Base-by-base conservation (phyloP, 2,888 invertebrate genomes). In the Stegana nigrithorax region DNA sequence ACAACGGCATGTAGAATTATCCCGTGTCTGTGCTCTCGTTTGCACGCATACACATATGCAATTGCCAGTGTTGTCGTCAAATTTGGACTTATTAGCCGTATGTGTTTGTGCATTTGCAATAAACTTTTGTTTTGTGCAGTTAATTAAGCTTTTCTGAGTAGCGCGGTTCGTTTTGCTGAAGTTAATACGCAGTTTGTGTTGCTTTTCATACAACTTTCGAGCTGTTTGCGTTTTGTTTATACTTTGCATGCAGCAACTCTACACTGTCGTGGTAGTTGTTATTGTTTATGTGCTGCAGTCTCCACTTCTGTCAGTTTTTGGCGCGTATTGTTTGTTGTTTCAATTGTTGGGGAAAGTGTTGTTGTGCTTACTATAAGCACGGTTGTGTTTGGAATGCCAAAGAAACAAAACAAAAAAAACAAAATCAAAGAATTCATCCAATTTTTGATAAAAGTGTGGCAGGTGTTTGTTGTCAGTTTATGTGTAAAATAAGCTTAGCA, bases 111-210 rank as follows among this genome's bases (percentile, higher is more conserved):
- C n/a, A n/a, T n/a, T 55, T 39, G 56, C 17, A 62, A 57, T 42
- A 65, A 51, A 66, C 70, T 71, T 71, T 73, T 53, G 73, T 69
- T 64, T 45, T 21, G 65, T 59, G 32, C 47, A 63, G 63, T 67
- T 63, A 63, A 26, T 67, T 70, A 62, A 66, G 64, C 61, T n/a
- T n/a, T n/a, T n/a, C n/a, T n/a, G n/a, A n/a, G n/a, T n/a, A n/a
- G n/a, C n/a, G n/a, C n/a, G n/a, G n/a, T n/a, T n/a, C n/a, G n/a
- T n/a, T n/a, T n/a, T n/a, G n/a, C n/a, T n/a, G n/a, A n/a, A n/a
- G 6, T 29, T 27, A n/a, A 17, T 5, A 21, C 32, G 65, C 42
- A 19, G 8, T 60, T 57, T 45, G 32, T 19, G 36, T 12, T 51
- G 27, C 58, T 42, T 19, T 56, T n/a, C 56, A 39, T 58, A 21